Evolutionary conservation across 2,113 vertebrate species (phyloP).

Genomic region (Atherinomorus stipes): DNA sequence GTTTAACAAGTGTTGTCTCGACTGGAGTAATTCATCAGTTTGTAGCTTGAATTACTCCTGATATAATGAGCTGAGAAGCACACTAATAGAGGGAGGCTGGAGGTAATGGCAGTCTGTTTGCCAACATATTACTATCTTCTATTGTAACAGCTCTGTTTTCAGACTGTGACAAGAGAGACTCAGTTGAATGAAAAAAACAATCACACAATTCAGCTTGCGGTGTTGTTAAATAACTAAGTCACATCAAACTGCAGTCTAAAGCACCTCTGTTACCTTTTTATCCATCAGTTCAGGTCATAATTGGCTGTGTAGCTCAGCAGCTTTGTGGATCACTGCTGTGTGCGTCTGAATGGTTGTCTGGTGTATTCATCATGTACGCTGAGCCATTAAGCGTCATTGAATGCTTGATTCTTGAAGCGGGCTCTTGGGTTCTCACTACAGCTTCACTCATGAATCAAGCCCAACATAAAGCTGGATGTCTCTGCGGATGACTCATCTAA

Average conservation of each 20-base stretch:
- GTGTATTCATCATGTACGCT: constrained; percentile 49
- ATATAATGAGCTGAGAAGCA: constrained; percentile 70
- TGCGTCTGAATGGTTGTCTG: constrained; percentile 40
- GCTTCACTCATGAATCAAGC: constrained; percentile 60
- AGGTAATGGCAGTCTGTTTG: constrained; percentile 55
- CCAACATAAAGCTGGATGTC: constrained; percentile 57
- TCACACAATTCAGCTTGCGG: constrained; percentile 38
- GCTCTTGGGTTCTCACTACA: constrained; percentile 43
- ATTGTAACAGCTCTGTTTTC: constrained; percentile 47
- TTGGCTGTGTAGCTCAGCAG: constrained; percentile 51
- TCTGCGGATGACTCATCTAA: constrained; percentile 66
- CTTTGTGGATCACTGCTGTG: constrained; percentile 56
- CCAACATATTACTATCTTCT: constrained; percentile 37
- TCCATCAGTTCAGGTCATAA: constrained; percentile 55
- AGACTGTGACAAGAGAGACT: constrained; percentile 45
- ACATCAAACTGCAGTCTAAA: constrained; percentile 44
- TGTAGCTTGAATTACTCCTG: constrained; percentile 54
- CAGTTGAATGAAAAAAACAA: neutral
- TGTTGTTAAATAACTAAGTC: constrained; percentile 52
- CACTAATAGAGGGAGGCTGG: constrained; percentile 51
- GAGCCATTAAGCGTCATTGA: constrained; percentile 59
- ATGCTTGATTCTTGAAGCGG: constrained; percentile 55
- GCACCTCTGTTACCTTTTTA: constrained; percentile 40
- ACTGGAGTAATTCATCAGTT: constrained; percentile 64
- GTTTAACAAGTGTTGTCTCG: constrained; percentile 64